These are phyloP conservation scores for Nymphalis c-album DNA, from an alignment of 2,888 invertebrate species.

Conservation along the genomic window DNA sequence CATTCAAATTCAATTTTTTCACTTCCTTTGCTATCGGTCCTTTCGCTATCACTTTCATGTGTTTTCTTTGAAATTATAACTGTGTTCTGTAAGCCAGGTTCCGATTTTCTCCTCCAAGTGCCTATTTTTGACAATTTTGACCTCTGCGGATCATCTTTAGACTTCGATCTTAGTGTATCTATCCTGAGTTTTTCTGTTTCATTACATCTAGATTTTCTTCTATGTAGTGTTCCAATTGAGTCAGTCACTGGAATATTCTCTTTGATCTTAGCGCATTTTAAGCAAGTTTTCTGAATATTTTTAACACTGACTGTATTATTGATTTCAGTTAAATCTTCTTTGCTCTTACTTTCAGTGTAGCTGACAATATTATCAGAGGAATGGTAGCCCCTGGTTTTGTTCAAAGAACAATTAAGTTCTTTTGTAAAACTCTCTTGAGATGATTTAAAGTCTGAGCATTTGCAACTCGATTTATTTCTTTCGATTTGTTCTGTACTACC, in stretches of 20 bases:
- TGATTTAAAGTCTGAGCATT: slow-evolving; percentile 73
- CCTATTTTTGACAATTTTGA: slow-evolving; percentile 79
- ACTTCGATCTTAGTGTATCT: slow-evolving; percentile 76
- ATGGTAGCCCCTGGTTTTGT: slow-evolving; percentile 72
- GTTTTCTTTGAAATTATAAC: slow-evolving; percentile 60
- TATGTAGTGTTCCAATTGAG: slow-evolving; percentile 53
- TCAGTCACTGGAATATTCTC: slow-evolving; percentile 74
- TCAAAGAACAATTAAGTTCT: slow-evolving; percentile 63
- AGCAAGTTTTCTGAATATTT: slow-evolving; percentile 70
- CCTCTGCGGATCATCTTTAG: slow-evolving; percentile 77
- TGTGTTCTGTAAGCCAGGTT: slow-evolving; percentile 83
- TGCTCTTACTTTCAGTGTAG: slow-evolving; percentile 64
- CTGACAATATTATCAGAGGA: slow-evolving; percentile 74
- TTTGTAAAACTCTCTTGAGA: slow-evolving; percentile 75
- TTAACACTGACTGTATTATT: slow-evolving; percentile 63
- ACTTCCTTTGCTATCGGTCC: slow-evolving; percentile 57
- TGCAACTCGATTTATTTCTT: slow-evolving; percentile 61
- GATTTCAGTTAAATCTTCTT: slow-evolving; percentile 64
- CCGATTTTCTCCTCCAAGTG: slow-evolving; percentile 87
- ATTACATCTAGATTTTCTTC: slow-evolving; percentile 65
- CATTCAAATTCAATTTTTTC: slow-evolving; percentile 77
- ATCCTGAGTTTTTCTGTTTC: slow-evolving; percentile 61
- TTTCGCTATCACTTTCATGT: slow-evolving; percentile 67
- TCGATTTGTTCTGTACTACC: slow-evolving; percentile 69
- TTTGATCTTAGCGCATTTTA: slow-evolving; percentile 77